Base-by-base conservation (phyloP, 2,797 vertebrate genomes). In the Periparus ater region DNA sequence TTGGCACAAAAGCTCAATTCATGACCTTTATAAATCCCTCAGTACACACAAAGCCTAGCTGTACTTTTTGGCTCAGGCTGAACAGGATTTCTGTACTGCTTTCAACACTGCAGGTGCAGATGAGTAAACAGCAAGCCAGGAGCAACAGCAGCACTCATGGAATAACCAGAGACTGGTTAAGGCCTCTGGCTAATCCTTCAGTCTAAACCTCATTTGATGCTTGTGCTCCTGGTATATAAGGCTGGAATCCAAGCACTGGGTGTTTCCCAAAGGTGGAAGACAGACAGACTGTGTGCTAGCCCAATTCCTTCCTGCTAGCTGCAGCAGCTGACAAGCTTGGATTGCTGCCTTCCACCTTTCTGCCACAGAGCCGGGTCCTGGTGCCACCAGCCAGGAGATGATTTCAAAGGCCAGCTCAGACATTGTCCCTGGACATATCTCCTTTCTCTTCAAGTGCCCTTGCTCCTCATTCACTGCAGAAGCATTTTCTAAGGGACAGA, bases 1-100 rank as follows among this genome's bases (percentile, higher is more conserved):
- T 63, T 85, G 75, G 65, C 78, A 89, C 48, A 67, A 67, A 58
- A 89, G 48, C 71, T 91, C 81, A 51, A 82, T 81, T 89, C 63
- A 66, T 38, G 48, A 92, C 89, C 75, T 92, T 92, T 71, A 58
- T 60, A 82, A 94, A 95, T 67, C 38, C 65, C 27, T 80, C 45
- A 42, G 60, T 47, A 57, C 45, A 87, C 29, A 74, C 48, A 82
- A 92, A 87, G 57, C 29, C 48, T 74, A 85, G 78, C 71, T 91
- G 65, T 71, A 82, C 34, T 47, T 89, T 89, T 73, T 63, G 53
- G 63, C 89, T 92, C 68, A 74, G 34, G 57, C 40, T 42, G 65
- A 89, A 65, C 6, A 47, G 72, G 53, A 89, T 89, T 92, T 92
- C 93, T 92, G 88, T 71, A n/a, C 4, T 4, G 53, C n/a, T 91